Percentiles rank a stretch among this genome's conserved stretches.
Conservation (phyloP, 2,888 invertebrate genomes). For the Brachyopa scutellaris region DNA sequence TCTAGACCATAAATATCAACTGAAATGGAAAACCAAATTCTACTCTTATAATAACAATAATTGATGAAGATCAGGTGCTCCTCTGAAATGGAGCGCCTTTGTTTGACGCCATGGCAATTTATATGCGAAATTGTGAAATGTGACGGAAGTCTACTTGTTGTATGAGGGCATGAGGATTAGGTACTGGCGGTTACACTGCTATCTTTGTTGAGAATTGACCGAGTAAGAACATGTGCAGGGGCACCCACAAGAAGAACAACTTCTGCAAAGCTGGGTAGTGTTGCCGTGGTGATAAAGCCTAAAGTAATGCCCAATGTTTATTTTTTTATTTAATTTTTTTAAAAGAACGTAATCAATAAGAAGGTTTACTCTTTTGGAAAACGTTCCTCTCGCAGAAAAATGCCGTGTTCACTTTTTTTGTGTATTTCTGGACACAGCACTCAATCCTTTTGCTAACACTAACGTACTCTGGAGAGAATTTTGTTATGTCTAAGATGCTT, state of each 20-base stretch:
- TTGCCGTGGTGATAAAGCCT: background rate
- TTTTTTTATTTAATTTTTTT: too few species aligned
- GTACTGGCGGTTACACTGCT: background rate
- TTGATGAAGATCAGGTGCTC: slow-evolving; percentile 27
- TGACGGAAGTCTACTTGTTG: slow-evolving; percentile 1
- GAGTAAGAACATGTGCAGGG: too few species aligned
- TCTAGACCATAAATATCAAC: slow-evolving; percentile 15
- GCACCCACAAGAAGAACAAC: too few species aligned
- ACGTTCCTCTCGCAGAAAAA: too few species aligned
- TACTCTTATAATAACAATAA: background rate
- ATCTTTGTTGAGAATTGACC: background rate
- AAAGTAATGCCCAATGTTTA: too few species aligned
- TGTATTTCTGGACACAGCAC: too few species aligned
- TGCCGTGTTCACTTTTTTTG: too few species aligned
- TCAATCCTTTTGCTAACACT: too few species aligned
- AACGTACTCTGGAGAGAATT: too few species aligned
- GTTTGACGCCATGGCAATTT: background rate
- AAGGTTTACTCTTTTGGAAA: too few species aligned
- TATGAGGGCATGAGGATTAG: background rate
- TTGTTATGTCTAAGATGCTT: too few species aligned
- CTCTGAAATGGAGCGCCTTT: background rate
- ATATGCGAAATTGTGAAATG: background rate
- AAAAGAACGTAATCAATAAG: too few species aligned
- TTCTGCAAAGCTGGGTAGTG: background rate
- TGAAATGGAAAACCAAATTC: background rate